Evolutionary conservation across 2,797 vertebrate species (phyloP).

Genomic region (Champsocephalus gunnari): DNA sequence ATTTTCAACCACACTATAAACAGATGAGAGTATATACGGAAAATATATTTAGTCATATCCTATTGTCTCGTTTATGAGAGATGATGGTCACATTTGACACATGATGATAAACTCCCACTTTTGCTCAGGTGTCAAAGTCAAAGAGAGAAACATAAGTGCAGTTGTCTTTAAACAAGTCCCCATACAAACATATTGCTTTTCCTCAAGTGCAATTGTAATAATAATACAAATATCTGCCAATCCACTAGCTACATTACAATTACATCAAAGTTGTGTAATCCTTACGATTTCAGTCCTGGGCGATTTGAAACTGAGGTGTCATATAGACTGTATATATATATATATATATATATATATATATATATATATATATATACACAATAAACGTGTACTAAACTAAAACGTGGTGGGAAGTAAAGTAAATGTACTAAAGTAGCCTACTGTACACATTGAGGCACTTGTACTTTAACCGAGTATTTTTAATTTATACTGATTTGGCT

Average conservation of each 20-base stretch:
- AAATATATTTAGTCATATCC: constrained; percentile 36
- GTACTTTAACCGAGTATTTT: too few relatives aligned
- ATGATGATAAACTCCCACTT: constrained; percentile 36
- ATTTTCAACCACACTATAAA: constrained; percentile 62
- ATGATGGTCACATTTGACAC: constrained; percentile 26
- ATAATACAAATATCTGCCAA: constrained; percentile 5
- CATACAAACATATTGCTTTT: constrained; percentile 16
- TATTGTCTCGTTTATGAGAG: constrained; percentile 37
- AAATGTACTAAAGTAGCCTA: too few relatives aligned
- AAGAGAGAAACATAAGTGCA: constrained; percentile 4
- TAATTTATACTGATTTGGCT: too few relatives aligned
- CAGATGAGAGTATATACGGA: constrained; percentile 36
- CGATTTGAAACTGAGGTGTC: not conserved
- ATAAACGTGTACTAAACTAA: too few relatives aligned
- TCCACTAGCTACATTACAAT: constrained; percentile 23
- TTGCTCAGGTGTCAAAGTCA: constrained; percentile 30
- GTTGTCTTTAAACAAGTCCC: constrained; percentile 4
- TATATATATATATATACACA: too few relatives aligned
- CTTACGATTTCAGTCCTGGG: not conserved
- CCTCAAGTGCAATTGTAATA: constrained; percentile 11
- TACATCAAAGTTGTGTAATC: constrained; percentile 10
- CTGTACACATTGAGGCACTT: too few relatives aligned
- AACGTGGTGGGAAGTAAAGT: too few relatives aligned
- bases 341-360: too few relatives aligned
- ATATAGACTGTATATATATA: too few relatives aligned